Evolutionary conservation across 23 tunicate genomes (phyloP).

Genomic region (Ciona savignyi): DNA sequence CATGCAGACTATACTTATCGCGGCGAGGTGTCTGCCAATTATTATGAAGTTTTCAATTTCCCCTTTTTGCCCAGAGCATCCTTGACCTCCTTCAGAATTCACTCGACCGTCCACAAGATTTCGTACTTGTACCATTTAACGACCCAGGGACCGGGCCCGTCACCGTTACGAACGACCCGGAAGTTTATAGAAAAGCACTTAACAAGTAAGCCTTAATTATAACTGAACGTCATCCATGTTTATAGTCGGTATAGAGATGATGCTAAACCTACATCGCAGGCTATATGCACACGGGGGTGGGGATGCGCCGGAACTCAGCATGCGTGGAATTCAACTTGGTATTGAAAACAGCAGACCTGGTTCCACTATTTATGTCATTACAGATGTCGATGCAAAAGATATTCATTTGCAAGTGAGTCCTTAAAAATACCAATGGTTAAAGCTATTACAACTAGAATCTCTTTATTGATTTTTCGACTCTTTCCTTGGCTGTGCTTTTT

Average conservation of each 20-base stretch:
- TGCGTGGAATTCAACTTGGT: slow-evolving; percentile 66
- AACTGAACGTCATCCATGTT: too few relatives aligned
- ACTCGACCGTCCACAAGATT: slow-evolving; percentile 75
- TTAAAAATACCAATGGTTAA: too few relatives aligned
- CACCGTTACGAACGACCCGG: slow-evolving; percentile 48
- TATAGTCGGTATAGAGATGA: too few relatives aligned
- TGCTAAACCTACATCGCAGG: slow-evolving; percentile 23
- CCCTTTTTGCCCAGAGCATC: slow-evolving; percentile 10
- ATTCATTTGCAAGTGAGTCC: slow-evolving; percentile 32
- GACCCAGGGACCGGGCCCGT: slow-evolving; percentile 71
- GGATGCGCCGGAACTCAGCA: slow-evolving; percentile 51
- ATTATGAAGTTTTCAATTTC: too few relatives aligned
- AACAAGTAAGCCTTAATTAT: slow-evolving; percentile 42
- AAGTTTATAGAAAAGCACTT: slow-evolving; percentile 44
- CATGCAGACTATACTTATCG: not conserved
- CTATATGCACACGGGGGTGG: slow-evolving; percentile 75
- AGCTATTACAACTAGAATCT: too few relatives aligned
- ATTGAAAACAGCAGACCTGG: slow-evolving; percentile 70
- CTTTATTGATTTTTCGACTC: too few relatives aligned
- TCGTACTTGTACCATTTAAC: slow-evolving; percentile 79
- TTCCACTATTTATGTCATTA: slow-evolving; percentile 65
- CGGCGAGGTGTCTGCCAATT: too few relatives aligned
- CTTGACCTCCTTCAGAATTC: slow-evolving; percentile 33
- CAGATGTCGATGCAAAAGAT: slow-evolving; percentile 72
- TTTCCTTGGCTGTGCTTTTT: too few relatives aligned